Evolutionary conservation across 2,113 vertebrate genomes (phyloP).

Genomic region (Proterorhinus semilunaris): DNA sequence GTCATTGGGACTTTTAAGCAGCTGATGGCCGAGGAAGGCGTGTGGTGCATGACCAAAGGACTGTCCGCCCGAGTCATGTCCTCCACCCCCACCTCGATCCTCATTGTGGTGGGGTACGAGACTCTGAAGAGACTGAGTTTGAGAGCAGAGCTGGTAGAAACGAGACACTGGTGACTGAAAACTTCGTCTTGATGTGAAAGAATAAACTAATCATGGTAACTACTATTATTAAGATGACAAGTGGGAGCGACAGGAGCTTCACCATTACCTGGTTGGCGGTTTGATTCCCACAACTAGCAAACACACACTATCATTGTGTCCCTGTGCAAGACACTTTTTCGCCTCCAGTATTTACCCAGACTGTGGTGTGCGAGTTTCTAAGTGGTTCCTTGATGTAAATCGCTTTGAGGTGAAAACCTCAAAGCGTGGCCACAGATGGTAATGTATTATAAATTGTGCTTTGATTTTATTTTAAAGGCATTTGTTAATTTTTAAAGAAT

Average conservation of each 20-base stretch:
- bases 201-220: neutral
- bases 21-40: slow-evolving; percentile 89
- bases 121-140: slow-evolving; percentile 96
- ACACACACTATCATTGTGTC: neutral
- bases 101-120: slow-evolving; percentile 95
- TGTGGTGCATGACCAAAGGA: slow-evolving; percentile 89
- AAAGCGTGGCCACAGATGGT: neutral
- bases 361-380: neutral
- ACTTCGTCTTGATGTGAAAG: neutral
- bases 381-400: neutral
- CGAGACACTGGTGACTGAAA: slow-evolving; percentile 86
- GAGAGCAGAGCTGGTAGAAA: slow-evolving; percentile 86
- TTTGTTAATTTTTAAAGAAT: too few relatives aligned
- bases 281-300: neutral
- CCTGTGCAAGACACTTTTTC: neutral
- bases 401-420: neutral
- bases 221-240: neutral
- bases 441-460: neutral
- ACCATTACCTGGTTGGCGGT: neutral
- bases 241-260: neutral
- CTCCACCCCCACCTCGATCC: slow-evolving; percentile 87
- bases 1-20: slow-evolving; percentile 89
- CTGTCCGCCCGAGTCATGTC: slow-evolving; percentile 94
- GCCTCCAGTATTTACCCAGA: neutral
- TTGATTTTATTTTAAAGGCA: neutral